Evolutionary conservation across 2,888 invertebrate species (phyloP), one percentile per base, ranked within the genome.

Genomic region (Cheilosia impressa): DNA sequence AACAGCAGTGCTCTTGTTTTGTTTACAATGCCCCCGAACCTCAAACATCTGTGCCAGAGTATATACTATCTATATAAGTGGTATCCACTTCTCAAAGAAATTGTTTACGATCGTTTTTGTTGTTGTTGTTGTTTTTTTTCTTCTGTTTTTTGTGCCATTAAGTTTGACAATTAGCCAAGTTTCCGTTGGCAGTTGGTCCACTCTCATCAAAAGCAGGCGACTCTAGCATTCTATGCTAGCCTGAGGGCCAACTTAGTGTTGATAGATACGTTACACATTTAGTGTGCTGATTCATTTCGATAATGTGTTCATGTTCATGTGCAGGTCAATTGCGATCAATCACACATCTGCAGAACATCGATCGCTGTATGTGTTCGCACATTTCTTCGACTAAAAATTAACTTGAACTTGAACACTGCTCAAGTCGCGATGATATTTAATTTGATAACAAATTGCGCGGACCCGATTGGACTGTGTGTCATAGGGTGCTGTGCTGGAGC

Each of bases 271-370:
- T 6, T 31, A 72, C 24, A 66, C 41, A 50, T 76, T 81, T 63
- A 63, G 63, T 43, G 52, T 55, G 24, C 65, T 77, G 84, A 84
- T 62, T 76, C 81, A 81, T 76, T 69, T 62, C 17, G 17, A 47
- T 17, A 19, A 38, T 47, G 4, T 9, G 69, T 73, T 73, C 80
- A 62, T 9, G 69, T 73, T 73, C 80, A 62, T 68, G 62, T 83
- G 41, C 80, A 58, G 84, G 84, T 84, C 80, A 84, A 53, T 53
- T 80, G 68, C 53, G 55, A 84, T 84, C 80, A 84, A 84, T 84
- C 83, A 52, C 50, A 34, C 41, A n/a, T 27, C 34, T 15, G 7
- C 19, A 19, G 27, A 10, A 24, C 13, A 5, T 27, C 1, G 53
- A 27, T 53, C 2, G 22, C 2, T 27, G 6, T 27, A 31, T 34